phyloP scores from a whole-genome alignment of 1,140 invertebrate species.

The Maconellicoccus hirsutus region DNA sequence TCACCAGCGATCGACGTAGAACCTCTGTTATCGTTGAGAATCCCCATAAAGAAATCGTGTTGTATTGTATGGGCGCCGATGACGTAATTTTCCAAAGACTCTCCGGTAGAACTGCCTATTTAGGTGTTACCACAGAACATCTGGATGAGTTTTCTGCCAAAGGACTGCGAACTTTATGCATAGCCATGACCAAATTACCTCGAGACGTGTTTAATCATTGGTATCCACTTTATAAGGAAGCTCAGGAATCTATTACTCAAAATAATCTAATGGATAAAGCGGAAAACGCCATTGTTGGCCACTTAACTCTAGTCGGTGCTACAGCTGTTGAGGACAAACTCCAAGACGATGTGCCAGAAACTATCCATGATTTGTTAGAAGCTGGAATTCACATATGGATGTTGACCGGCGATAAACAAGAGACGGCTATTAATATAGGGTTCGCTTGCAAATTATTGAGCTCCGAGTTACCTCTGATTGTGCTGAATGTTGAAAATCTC shows the following conservation, averaged over 20 bases:
- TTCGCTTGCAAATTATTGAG: conserved; percentile 88
- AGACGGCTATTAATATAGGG: conserved; percentile 94
- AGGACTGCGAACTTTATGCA: conserved; percentile 23
- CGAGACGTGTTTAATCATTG: not conserved
- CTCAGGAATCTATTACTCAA: conserved; percentile 25
- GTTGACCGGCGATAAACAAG: conserved; percentile 26
- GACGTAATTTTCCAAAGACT: conserved; percentile 1
- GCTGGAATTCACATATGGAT: conserved; percentile 25
- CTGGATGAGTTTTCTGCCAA: conserved; percentile 22
- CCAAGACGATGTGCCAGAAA: conserved; percentile 46
- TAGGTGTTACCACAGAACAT: not conserved
- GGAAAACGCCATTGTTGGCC: conserved; percentile 40
- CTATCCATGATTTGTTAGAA: conserved; percentile 20
- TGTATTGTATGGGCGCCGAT: conserved; percentile 25
- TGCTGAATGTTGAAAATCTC: conserved; percentile 31
- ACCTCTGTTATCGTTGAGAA: conserved; percentile 24
- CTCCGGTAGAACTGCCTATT: not conserved
- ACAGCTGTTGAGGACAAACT: conserved; percentile 75
- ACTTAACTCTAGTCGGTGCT: conserved; percentile 58
- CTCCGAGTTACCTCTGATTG: conserved; percentile 48
- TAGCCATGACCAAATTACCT: conserved; percentile 6
- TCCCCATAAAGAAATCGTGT: not conserved
- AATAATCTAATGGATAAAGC: conserved; percentile 5
- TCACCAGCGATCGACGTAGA: conserved; percentile 15
- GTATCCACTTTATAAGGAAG: conserved; percentile 28